Conservation (phyloP, 1,140 invertebrate species). For the Sycobia sp. region DNA sequence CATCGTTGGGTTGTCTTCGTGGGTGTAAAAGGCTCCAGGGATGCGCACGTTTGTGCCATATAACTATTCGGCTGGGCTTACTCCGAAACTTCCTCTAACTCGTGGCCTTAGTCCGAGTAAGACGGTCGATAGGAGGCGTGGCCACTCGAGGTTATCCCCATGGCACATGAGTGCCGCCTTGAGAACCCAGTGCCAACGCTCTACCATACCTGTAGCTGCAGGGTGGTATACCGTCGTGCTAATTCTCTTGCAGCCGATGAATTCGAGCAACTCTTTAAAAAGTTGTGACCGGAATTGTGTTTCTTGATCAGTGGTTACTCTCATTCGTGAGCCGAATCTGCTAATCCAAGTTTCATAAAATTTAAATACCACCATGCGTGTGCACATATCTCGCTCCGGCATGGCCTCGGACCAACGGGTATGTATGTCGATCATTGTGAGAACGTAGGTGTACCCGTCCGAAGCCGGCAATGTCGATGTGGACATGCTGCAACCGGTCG, state of each 20-base stretch:
- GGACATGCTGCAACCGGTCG: constrained; percentile 45
- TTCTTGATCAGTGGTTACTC: neutral
- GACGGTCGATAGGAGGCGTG: no score
- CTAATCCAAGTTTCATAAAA: neutral
- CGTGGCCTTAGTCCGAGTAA: no score
- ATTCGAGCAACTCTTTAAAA: neutral
- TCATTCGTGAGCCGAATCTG: neutral
- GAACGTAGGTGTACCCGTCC: constrained; percentile 37
- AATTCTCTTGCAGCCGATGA: no score
- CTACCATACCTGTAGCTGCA: neutral
- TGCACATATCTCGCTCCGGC: neutral
- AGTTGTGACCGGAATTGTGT: neutral
- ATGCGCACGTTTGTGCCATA: no score
- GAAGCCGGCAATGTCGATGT: constrained; percentile 56
- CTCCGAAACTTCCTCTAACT: no score
- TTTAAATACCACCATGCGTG: neutral
- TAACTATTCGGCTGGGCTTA: no score
- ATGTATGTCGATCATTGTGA: constrained; percentile 29
- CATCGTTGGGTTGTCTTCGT: no score
- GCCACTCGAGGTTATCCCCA: no score
- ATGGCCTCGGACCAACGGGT: neutral
- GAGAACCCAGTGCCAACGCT: neutral
- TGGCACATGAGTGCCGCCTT: neutral
- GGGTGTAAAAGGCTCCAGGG: no score
- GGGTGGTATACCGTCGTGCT: neutral